Percentiles rank a stretch among this genome's conserved stretches.
These are phyloP conservation scores for Cheilinus undulatus DNA, from an alignment of 2,113 vertebrate genomes.

Conservation along the genomic window DNA sequence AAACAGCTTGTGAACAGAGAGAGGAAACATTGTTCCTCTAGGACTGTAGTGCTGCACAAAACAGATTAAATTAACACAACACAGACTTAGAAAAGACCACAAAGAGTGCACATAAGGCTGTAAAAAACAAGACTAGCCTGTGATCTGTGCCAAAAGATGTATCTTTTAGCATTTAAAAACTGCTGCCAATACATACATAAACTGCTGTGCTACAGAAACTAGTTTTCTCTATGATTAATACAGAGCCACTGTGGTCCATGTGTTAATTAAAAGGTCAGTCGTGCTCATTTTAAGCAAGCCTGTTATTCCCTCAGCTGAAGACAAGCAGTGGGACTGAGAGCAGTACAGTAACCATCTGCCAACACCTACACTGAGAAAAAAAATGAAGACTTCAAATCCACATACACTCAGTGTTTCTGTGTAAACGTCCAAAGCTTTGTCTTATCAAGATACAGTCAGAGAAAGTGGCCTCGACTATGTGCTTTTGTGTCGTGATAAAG, in stretches of 20 bases:
- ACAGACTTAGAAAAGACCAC: not conserved
- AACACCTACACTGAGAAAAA: constrained; percentile 47
- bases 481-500: not conserved
- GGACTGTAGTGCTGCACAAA: no score
- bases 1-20: no score
- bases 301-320: constrained; percentile 64
- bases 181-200: not conserved
- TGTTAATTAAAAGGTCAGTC: constrained; percentile 73
- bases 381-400: constrained; percentile 69
- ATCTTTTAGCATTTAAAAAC: not conserved
- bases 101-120: not conserved
- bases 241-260: constrained; percentile 34
- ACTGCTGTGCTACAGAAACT: constrained; percentile 1
- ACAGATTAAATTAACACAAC: not conserved
- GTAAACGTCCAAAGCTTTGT: constrained; percentile 26
- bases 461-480: constrained; percentile 5
- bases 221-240: constrained; percentile 60
- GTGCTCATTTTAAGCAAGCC: constrained; percentile 63
- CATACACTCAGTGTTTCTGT: constrained; percentile 9
- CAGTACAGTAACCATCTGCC: constrained; percentile 66
- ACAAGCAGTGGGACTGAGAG: constrained; percentile 61
- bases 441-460: constrained; percentile 26
- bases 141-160: not conserved
- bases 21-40: no score
- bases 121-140: not conserved